Percentiles rank a stretch among this genome's conserved stretches.
Evolutionary conservation across 1,140 invertebrate genomes (phyloP).

Genomic region (Agrypnia vestita): DNA sequence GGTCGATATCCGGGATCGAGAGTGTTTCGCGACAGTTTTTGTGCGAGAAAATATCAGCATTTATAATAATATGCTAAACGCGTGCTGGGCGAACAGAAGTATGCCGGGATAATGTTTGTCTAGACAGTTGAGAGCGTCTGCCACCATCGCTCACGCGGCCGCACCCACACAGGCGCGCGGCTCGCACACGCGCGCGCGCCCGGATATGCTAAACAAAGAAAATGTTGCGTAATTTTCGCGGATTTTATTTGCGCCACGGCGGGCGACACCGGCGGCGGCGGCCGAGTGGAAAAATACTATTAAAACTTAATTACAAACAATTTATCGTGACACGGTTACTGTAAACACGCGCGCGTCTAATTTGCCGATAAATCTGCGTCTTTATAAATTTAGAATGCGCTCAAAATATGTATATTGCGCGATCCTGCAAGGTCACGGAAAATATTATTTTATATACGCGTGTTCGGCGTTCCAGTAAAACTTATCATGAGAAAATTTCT

Average conservation of each 20-base stretch:
- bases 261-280: not conserved
- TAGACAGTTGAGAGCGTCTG: conserved; percentile 31
- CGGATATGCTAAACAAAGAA: conserved; percentile 34
- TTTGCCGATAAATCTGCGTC: too few species aligned
- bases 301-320: too few species aligned
- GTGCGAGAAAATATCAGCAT: conserved; percentile 18
- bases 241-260: conserved; percentile 19
- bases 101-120: conserved; percentile 39
- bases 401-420: too few species aligned
- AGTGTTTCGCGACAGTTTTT: not conserved
- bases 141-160: not conserved
- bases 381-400: too few species aligned
- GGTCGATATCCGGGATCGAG: not conserved
- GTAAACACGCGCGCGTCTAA: too few species aligned
- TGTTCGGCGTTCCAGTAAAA: too few species aligned
- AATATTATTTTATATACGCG: too few species aligned
- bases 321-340: too few species aligned
- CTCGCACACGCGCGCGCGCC: not conserved
- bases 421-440: too few species aligned
- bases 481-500: too few species aligned
- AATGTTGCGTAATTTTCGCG: conserved; percentile 42
- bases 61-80: conserved; percentile 22
- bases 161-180: not conserved
- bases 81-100: conserved; percentile 25
- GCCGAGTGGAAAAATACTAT: too few species aligned